phyloP scores from a whole-genome alignment of 2,797 vertebrate genomes.

The Lepus townsendii region DNA sequence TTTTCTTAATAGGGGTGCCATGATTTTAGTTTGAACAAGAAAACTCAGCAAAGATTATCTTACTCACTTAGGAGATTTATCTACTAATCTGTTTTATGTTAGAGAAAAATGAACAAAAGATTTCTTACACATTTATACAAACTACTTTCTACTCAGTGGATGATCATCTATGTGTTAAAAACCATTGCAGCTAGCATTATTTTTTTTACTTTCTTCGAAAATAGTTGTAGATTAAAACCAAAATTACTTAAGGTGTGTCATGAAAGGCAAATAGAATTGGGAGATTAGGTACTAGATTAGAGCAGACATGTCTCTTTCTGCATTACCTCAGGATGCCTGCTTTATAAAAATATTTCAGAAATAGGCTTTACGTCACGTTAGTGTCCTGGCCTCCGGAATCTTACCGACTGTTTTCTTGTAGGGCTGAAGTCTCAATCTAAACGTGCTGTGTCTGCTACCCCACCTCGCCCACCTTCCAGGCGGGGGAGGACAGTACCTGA shows the following conservation, averaged over 20 bases:
- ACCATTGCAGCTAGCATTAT: background rate
- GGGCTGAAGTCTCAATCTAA: slow-evolving; percentile 99
- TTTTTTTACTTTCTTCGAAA: slow-evolving; percentile 42
- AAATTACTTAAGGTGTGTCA: background rate
- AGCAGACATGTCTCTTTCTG: slow-evolving; percentile 32
- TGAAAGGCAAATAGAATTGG: background rate
- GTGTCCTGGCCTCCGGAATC: background rate
- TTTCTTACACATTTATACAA: background rate
- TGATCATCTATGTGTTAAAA: background rate
- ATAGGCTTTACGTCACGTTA: background rate
- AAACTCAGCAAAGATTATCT: background rate
- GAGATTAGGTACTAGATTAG: background rate
- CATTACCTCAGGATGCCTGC: background rate
- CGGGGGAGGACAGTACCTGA: slow-evolving; percentile 96
- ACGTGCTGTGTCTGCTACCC: slow-evolving; percentile 95
- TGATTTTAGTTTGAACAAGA: slow-evolving; percentile 24
- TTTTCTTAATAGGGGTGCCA: background rate
- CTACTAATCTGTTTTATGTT: background rate
- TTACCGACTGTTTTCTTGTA: slow-evolving; percentile 81
- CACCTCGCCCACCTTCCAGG: slow-evolving; percentile 96
- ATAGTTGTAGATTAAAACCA: background rate
- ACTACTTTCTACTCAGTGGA: background rate
- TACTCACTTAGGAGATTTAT: background rate
- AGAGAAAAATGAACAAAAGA: background rate
- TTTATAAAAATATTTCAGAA: slow-evolving; percentile 47